Evolutionary conservation across 1,140 invertebrate species (phyloP), one percentile per base, ranked within the genome.

Genomic region (Geopemphigus sp.): DNA sequence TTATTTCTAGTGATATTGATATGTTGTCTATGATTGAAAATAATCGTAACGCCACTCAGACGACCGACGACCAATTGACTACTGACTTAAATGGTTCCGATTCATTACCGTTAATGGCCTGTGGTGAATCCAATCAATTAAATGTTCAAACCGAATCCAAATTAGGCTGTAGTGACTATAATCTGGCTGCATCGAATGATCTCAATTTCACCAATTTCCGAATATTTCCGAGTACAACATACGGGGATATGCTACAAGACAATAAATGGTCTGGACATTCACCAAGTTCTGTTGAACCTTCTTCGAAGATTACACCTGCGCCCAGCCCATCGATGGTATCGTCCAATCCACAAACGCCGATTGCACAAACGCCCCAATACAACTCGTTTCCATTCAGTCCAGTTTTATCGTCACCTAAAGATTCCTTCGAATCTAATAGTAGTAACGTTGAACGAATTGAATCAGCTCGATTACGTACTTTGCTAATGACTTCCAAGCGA

Each of bases 381-480:
- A 26, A 14, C 19, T 86, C 86, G 80, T 89, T 88, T 84, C 85
- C 88, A 26, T 90, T 89, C 84, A 89, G 88, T 84, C 88, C 89
- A 39, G 84, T 89, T 80, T 86, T 87, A 83, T 88, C 89, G 39
- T 84, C 59, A 8, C 66, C 81, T 54, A 83, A 84, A 47, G 83
- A 84, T 39, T 82, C 83, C 54, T 81, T 81, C 29, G 81, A 82
- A 6, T 54, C 81, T 29, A 82, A 82, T 39, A 70, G 53, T 47
- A 82, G 53, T 47, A 82, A 63, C 32, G 54, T 26, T 12, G 82
- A 81, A 24, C 84, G 84, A 39, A 84, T 87, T 53, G 89, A 90
- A 66, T 91, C 91, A 0, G 91, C 89, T 70, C 86, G 91, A 72
- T 85, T 93, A 59, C 87, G 91, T 68, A 89, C 89, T 83, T 86